Evolutionary conservation across 1,140 invertebrate species (phyloP), one percentile per base, ranked within the genome.

Genomic region (Euura saliciscinereae): DNA sequence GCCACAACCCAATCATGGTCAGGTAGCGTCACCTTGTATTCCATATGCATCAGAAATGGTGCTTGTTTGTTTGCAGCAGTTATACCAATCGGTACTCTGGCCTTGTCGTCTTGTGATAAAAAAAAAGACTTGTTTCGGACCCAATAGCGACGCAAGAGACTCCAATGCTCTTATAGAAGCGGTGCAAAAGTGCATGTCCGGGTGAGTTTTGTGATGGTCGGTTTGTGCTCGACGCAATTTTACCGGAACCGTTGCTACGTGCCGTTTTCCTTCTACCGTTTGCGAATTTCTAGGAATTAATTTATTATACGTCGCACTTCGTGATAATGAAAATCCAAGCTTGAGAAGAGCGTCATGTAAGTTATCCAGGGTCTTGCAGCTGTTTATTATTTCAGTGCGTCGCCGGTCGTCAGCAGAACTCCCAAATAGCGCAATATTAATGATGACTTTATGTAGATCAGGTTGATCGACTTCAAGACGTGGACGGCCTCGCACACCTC

Each of bases 1-100:
- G 81, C 86, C 75, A 88, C 78, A 13, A 87, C 84, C 75, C 78
- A 88, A 77, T 89, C 86, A 78, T 88, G 85, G 78, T 87, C 84
- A 65, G 87, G 85, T 11, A 87, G 76, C 45, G 64, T 68, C 6
- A 88, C 78, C 71, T 75, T 69, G 76, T 87, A 87, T 72, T 87
- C 81, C 42, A 86, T 7, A 73, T 82, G 78, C 84, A 85, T 85
- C 10, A 85, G 43, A 11, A 77, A 43, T 13, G 75, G 76, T 11
- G 79, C 77, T 77, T 87, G 84, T 71, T 82, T 83, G 45, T 84
- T 85, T 68, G 82, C 85, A 59, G 84, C 86, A 69, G 83, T 79
- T 42, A 85, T 51, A 44, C 86, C 85, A 42, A 87, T 79, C 44
- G 87, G 84, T 0, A 88, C 84, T n/a, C 84, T 76, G 51, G 83